Evolutionary conservation across 2,888 invertebrate genomes (phyloP), one percentile per base, ranked within the genome.

Genomic region (Nysson spinosus): DNA sequence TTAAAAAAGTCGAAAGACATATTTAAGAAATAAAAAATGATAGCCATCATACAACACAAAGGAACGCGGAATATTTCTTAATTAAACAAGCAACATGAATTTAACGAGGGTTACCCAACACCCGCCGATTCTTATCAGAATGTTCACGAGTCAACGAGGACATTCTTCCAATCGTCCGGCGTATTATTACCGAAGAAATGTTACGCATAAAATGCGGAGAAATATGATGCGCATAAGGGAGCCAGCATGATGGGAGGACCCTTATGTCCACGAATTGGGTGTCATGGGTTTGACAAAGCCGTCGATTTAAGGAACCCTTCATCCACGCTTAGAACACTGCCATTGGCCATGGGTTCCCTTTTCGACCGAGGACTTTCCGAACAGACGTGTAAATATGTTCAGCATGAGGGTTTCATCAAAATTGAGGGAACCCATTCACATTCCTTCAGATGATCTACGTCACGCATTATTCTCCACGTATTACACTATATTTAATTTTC

Each of bases 241-340:
- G 11, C 52, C 37, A 26, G 22, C 46, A 49, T 72, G 19, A 17
- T 22, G n/a, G 28, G n/a, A 19, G 34, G 39, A 64, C 72, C 68
- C 70, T 44, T 56, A 55, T 66, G 51, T 42, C 43, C 51, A 34
- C 55, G 56, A 63, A 65, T 73, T 62, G 32, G 37, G n/a, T 19
- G 50, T 32, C 46, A 42, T 68, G 52, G 61, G 54, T 69, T 57
- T 70, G 63, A 65, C 64, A 61, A 73, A 69, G 61, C 58, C 58
- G 32, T 20, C 72, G 75, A 72, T 72, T 77, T 65, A 68, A 60
- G 51, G 42, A 64, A 51, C 52, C 52, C 50, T 63, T 34, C 40
- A 19, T 44, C 50, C 40, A 11, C 39, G 16, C 11, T 16, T n/a
- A 17, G 34, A 37, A 35, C 22, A 30, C 4, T 7, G 34, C 20